Conservation (phyloP, 1,140 invertebrate genomes). For the Cecropterus lyciades region DNA sequence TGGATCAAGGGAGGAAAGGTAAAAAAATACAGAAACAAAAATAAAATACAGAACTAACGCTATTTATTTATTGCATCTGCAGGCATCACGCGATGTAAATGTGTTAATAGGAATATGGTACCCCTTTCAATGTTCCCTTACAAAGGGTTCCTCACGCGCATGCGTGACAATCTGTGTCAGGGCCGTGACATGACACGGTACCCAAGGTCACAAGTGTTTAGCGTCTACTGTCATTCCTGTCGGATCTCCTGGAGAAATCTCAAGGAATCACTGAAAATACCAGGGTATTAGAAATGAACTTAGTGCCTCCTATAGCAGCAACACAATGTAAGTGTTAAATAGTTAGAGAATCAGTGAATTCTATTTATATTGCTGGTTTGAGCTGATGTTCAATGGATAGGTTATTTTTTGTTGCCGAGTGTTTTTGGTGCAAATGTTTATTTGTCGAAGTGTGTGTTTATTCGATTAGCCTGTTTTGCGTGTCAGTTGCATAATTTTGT, state of each 20-base stretch:
- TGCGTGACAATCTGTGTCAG: constrained; percentile 70
- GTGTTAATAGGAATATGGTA: too few species aligned
- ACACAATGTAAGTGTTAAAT: constrained; percentile 8
- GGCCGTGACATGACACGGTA: constrained; percentile 58
- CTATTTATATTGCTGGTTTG: not conserved
- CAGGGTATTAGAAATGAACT: constrained; percentile 44
- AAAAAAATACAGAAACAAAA: too few species aligned
- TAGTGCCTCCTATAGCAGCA: constrained; percentile 48
- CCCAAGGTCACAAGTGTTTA: constrained; percentile 77
- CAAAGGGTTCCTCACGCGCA: constrained; percentile 46
- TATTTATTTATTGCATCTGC: too few species aligned
- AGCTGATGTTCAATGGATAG: not conserved
- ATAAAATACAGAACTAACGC: too few species aligned
- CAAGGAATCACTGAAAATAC: not conserved
- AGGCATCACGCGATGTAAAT: too few species aligned
- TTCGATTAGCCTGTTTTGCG: constrained; percentile 3
- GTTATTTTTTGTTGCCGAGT: constrained; percentile 19
- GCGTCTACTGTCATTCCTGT: constrained; percentile 48
- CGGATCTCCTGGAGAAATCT: constrained; percentile 20
- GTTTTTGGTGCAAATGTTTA: not conserved
- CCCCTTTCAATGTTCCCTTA: constrained; percentile 43
- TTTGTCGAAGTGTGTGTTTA: not conserved
- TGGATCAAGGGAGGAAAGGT: too few species aligned
- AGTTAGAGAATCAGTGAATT: not conserved
- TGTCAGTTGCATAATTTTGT: not conserved